Conservation (phyloP, 2,797 vertebrate species). For the Todus mexicanus region DNA sequence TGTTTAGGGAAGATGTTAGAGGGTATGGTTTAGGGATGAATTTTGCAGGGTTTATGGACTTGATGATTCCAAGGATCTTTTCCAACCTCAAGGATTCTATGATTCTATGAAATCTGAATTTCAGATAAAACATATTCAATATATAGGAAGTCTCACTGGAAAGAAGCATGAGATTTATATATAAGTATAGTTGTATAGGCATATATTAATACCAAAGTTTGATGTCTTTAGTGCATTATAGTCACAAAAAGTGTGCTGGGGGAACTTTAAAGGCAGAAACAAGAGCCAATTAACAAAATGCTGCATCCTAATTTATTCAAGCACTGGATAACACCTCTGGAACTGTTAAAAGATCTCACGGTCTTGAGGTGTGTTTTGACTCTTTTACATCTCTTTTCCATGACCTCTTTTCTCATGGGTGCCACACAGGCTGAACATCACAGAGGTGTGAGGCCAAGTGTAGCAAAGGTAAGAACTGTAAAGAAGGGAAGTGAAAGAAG, state of each 20-base stretch:
- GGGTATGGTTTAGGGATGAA: too few species aligned
- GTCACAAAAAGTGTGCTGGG: background rate
- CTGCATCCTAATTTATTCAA: background rate
- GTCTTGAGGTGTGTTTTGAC: background rate
- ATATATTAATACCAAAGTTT: background rate
- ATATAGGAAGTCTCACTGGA: background rate
- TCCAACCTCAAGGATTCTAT: too few species aligned
- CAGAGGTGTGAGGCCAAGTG: background rate
- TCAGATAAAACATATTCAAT: fast-evolving
- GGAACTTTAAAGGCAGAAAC: background rate
- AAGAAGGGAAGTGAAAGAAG: background rate
- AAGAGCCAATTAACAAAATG: background rate
- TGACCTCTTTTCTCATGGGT: background rate
- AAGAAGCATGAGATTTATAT: background rate
- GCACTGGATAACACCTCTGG: background rate
- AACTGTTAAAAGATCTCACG: background rate
- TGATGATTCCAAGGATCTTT: too few species aligned
- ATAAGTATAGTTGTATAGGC: background rate
- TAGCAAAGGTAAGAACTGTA: background rate
- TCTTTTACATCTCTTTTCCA: background rate
- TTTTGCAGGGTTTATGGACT: too few species aligned
- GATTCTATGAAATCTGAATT: too few species aligned
- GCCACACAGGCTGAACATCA: background rate
- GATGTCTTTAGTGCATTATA: background rate
- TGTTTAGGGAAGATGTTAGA: too few species aligned